Evolutionary conservation across 2,797 vertebrate genomes (phyloP).

Genomic region (Chaenodraco wilsoni): DNA sequence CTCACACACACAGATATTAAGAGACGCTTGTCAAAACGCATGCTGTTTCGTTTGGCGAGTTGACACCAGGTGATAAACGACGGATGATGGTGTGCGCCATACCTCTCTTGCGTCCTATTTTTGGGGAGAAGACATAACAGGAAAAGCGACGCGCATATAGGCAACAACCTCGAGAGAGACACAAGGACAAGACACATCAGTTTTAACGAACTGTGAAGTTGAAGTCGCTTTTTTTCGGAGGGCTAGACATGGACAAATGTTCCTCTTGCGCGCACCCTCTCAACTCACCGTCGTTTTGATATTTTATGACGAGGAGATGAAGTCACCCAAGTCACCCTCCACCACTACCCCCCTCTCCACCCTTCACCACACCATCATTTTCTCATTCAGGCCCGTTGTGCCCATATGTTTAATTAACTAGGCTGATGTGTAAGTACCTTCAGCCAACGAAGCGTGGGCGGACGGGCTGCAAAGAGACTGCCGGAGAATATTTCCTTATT

Average conservation of each 20-base stretch:
- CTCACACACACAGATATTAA: not conserved
- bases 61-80: slow-evolving; percentile 62
- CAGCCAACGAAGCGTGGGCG: slow-evolving; percentile 74
- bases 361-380: slow-evolving; percentile 16
- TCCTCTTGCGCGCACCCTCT: slow-evolving; percentile 41
- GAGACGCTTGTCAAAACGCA: slow-evolving; percentile 11
- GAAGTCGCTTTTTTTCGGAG: slow-evolving; percentile 27
- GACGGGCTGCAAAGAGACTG: slow-evolving; percentile 66
- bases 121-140: slow-evolving; percentile 19
- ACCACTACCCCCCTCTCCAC: slow-evolving; percentile 1
- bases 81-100: slow-evolving; percentile 48
- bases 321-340: slow-evolving; percentile 55
- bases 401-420: slow-evolving; percentile 79
- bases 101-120: slow-evolving; percentile 17
- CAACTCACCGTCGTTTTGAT: slow-evolving; percentile 41
- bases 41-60: slow-evolving; percentile 44
- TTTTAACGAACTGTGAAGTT: slow-evolving; percentile 64
- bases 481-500: slow-evolving; percentile 59
- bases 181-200: slow-evolving; percentile 28
- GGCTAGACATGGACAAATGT: slow-evolving; percentile 34
- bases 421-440: slow-evolving; percentile 80
- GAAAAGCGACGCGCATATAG: slow-evolving; percentile 20
- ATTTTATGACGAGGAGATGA: slow-evolving; percentile 66
- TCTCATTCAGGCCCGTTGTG: slow-evolving; percentile 56
- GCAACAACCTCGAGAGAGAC: slow-evolving; percentile 5